Base-by-base conservation (phyloP, 2,797 vertebrate species). In the Cebuella pygmaea region DNA sequence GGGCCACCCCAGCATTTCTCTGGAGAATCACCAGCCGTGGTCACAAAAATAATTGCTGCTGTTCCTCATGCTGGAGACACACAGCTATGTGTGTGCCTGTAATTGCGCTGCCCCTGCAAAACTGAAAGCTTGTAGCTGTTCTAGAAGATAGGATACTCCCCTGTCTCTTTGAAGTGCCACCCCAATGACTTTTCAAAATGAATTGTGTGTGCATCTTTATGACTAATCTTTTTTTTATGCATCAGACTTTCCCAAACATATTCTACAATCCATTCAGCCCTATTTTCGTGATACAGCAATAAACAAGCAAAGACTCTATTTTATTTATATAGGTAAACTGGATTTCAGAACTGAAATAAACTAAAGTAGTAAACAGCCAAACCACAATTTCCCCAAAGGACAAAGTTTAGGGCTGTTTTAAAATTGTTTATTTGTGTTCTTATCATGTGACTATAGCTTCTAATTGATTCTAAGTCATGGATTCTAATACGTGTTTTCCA, bases 271-370 rank as follows among this genome's bases (percentile, higher is more conserved):
- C 90, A 24, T 74, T 84, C 36, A 64, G 52, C 24, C 67, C 22
- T 46, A 85, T 61, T 70, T 80, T 84, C 46, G 44, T 78, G 19
- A 84, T 78, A 20, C n/a, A 90, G 30, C n/a, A 72, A 33, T 89
- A 89, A 57, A 64, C 33, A 95, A 94, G 33, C 5, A 87, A 27
- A 92, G n/a, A 39, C 20, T 80, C 48, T 14, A 11, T 96, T 94
- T 96, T 78, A 57, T 82, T 90, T 78, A 39, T 84, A 36, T 50
- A n/a, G 33, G 10, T 80, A 93, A 97, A 84, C 41, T 81, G 27
- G 61, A 88, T 93, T 93, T 97, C 78, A 88, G 41, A 93, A 95
- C 33, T 80, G 44, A 92, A 82, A 82, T 90, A 81, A 93, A 5
- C 46, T 26, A 50, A 80, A 7, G 52, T 64, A 84, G 64, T 90